phyloP scores from a whole-genome alignment of 2,888 invertebrate species.

The Meiosimyza decipiens region DNA sequence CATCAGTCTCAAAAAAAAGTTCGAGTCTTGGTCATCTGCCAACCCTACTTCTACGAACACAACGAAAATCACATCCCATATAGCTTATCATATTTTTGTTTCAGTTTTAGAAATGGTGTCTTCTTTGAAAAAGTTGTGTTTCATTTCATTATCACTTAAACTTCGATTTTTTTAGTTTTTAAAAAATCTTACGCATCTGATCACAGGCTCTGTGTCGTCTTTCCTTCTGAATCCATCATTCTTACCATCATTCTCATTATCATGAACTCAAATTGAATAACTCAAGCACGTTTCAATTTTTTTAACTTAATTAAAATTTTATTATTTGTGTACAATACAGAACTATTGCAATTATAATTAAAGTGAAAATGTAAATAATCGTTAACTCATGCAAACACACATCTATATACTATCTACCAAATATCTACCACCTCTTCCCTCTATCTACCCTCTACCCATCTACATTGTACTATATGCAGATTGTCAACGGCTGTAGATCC shows the following conservation, averaged over 20 bases:
- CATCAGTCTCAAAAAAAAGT: too few species aligned
- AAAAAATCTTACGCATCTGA: too few species aligned
- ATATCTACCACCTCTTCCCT: neutral
- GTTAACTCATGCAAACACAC: constrained; percentile 40
- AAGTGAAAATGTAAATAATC: constrained; percentile 42
- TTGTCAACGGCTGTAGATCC: constrained; percentile 57
- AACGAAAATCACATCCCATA: too few species aligned
- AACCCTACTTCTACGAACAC: too few species aligned
- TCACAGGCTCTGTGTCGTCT: too few species aligned
- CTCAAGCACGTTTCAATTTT: constrained; percentile 4
- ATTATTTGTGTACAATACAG: constrained; percentile 45
- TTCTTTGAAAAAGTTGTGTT: too few species aligned
- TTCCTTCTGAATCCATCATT: too few species aligned
- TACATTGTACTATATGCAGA: constrained; percentile 25
- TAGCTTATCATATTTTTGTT: too few species aligned
- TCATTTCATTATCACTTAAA: too few species aligned
- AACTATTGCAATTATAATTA: constrained; percentile 61
- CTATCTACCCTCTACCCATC: constrained; percentile 7
- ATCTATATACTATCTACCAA: constrained; percentile 8
- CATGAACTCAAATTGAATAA: neutral
- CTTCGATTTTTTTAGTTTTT: too few species aligned
- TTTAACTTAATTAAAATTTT: constrained; percentile 12
- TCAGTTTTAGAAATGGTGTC: too few species aligned
- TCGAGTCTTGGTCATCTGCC: too few species aligned
- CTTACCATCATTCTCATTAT: constrained; percentile 2